A percentile compares a stretch with the other conserved stretches of the same genome.
These are phyloP conservation scores for Sinocyclocheilus anshuiensis DNA, from an alignment of 2,113 vertebrate genomes.

Conservation along the genomic window DNA sequence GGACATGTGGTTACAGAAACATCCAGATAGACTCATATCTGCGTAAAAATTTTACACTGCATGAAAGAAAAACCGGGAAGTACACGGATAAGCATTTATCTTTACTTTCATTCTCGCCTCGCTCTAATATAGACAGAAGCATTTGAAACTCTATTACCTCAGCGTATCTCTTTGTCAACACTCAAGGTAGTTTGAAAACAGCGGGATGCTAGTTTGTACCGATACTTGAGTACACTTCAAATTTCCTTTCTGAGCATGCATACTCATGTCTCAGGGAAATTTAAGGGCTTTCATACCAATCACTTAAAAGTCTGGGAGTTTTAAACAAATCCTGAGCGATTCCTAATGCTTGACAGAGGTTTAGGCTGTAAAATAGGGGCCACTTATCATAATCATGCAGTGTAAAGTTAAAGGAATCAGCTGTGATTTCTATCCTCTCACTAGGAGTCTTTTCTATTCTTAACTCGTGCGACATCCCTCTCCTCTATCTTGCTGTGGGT, in stretches of 20 bases:
- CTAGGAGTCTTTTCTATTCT: slow-evolving; percentile 34
- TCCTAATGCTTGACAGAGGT: slow-evolving; percentile 21
- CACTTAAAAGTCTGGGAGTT: slow-evolving; percentile 30
- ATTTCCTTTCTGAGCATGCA: slow-evolving; percentile 1
- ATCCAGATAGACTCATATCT: neutral
- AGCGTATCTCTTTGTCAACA: slow-evolving; percentile 10
- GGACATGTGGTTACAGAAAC: neutral
- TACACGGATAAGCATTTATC: neutral
- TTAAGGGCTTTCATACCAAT: slow-evolving; percentile 3
- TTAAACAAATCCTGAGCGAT: slow-evolving; percentile 16
- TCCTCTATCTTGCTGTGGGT: slow-evolving; percentile 1
- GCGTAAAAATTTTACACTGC: neutral
- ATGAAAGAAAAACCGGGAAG: neutral
- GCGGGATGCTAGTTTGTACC: neutral
- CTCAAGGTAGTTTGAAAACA: slow-evolving; percentile 6
- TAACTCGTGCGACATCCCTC: slow-evolving; percentile 7
- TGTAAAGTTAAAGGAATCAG: slow-evolving; percentile 22
- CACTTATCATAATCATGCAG: slow-evolving; percentile 25
- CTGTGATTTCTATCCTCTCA: slow-evolving; percentile 24
- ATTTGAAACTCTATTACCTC: slow-evolving; percentile 19
- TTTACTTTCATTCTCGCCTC: neutral
- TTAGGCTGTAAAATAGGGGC: slow-evolving; percentile 12
- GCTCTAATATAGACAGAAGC: neutral
- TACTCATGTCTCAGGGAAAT: neutral
- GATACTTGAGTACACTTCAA: slow-evolving; percentile 7